Evolutionary conservation across 2,888 invertebrate species (phyloP).

Genomic region (Leptopilina syphax): DNA sequence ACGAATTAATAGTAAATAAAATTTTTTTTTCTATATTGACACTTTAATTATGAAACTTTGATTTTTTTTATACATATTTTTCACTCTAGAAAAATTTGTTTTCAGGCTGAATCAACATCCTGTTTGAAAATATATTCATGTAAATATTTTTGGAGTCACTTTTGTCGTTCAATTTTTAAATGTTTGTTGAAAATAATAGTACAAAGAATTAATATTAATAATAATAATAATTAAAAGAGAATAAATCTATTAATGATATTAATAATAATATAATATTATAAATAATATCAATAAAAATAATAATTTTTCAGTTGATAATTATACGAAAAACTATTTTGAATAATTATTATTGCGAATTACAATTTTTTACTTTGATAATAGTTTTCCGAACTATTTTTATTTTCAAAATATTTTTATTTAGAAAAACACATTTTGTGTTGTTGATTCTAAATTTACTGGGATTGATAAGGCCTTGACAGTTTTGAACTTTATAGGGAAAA

Average conservation of each 20-base stretch:
- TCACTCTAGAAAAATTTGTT: not conserved
- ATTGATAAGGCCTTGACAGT: not conserved
- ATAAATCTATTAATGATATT: no score
- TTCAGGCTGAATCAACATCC: not conserved
- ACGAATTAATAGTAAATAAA: not conserved
- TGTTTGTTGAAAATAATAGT: no score
- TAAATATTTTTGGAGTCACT: no score
- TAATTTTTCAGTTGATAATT: not conserved
- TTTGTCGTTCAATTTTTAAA: no score
- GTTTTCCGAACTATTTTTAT: not conserved
- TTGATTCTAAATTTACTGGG: not conserved
- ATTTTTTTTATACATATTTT: not conserved
- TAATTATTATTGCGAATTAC: no score
- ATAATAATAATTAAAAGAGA: no score
- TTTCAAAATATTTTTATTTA: not conserved
- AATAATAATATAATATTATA: no score
- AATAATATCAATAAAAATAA: not conserved
- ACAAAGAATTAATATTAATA: no score
- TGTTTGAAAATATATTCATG: not conserved
- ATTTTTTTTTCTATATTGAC: not conserved
- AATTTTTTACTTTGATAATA: no score
- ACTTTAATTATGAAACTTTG: not conserved
- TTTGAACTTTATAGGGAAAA: not conserved
- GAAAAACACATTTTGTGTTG: not conserved
- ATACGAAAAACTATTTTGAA: not conserved